Percentiles rank a stretch among this genome's conserved stretches.
phyloP scores from a whole-genome alignment of 2,797 vertebrate genomes.

The Limnodromus scolopaceus region DNA sequence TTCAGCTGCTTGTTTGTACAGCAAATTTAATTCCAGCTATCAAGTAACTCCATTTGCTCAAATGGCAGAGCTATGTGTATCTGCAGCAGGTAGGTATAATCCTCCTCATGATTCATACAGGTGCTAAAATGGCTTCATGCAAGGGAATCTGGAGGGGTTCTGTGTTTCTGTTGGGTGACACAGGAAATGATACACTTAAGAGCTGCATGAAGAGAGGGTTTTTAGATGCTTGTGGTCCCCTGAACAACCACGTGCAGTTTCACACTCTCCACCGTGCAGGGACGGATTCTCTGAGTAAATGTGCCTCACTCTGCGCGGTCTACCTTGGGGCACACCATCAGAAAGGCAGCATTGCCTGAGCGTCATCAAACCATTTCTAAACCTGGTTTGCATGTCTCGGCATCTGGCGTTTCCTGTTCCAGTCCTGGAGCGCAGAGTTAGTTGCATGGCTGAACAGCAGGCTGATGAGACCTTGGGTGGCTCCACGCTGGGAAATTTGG shows the following conservation, averaged over 20 bases:
- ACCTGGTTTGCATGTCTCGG: constrained; percentile 57
- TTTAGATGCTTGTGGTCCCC: not conserved
- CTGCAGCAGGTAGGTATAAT: not conserved
- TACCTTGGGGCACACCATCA: not conserved
- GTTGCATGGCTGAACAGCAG: not conserved
- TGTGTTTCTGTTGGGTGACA: not conserved
- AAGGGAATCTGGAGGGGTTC: not conserved
- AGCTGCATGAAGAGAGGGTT: not conserved
- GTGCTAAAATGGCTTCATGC: not conserved
- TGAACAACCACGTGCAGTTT: not conserved
- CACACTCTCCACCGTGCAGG: not conserved
- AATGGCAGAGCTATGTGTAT: not conserved
- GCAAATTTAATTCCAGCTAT: not conserved
- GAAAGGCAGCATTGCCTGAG: not conserved
- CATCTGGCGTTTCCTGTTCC: constrained; percentile 54
- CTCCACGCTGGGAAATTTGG: not conserved
- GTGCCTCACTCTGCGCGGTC: not conserved
- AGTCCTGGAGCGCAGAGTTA: not conserved
- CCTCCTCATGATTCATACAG: not conserved
- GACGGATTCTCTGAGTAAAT: not conserved
- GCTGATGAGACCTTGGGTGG: not conserved
- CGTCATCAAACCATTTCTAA: not conserved
- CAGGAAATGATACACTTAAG: not conserved
- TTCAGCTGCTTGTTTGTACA: not conserved
- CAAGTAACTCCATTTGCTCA: not conserved